phyloP scores from a whole-genome alignment of 1,140 invertebrate species.

The Eurosta solidaginis region DNA sequence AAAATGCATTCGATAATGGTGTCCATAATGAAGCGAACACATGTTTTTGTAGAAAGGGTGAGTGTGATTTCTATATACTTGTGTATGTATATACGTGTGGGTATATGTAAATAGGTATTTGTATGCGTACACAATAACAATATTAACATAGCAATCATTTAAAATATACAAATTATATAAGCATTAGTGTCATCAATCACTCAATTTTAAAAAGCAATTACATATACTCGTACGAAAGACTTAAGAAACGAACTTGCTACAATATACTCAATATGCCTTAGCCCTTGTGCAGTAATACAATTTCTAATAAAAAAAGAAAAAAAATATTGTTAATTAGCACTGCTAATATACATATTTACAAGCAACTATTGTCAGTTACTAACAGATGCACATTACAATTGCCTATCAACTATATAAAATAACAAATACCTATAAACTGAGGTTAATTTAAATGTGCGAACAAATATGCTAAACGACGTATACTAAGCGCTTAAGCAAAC shows the following conservation, averaged over 20 bases:
- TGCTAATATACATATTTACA: not conserved
- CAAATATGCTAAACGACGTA: not conserved
- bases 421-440: not conserved
- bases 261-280: not conserved
- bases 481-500: too few relatives aligned
- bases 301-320: not conserved
- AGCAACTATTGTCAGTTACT: not conserved
- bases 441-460: not conserved
- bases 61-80: conserved; percentile 30
- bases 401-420: not conserved
- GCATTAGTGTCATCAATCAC: not conserved
- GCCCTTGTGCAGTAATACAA: not conserved
- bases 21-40: conserved; percentile 71
- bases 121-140: not conserved
- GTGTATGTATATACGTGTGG: not conserved
- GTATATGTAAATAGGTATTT: not conserved
- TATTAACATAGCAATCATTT: not conserved
- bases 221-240: not conserved
- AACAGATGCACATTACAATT: not conserved
- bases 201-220: not conserved
- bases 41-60: conserved; percentile 74
- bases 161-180: not conserved
- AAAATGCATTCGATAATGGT: conserved; percentile 79
- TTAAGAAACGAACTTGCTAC: not conserved
- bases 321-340: not conserved